Conservation (phyloP, 2,113 vertebrate species). For the Telmatochromis brichardi region DNA sequence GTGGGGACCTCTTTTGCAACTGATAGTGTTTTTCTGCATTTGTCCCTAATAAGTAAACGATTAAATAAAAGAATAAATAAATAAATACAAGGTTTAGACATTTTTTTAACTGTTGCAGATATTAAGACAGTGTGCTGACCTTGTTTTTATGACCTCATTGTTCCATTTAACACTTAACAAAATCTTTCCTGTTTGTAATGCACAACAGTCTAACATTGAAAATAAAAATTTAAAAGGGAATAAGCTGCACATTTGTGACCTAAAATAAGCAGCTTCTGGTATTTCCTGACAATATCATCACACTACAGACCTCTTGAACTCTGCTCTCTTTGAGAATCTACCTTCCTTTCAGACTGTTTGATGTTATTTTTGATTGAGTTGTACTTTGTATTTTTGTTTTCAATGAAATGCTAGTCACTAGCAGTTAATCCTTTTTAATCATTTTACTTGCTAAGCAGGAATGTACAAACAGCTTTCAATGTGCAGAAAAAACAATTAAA, state of each 20-base stretch:
- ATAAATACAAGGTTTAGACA: neutral
- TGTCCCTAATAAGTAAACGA: accelerated
- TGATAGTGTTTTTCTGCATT: neutral
- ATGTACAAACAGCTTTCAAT: neutral
- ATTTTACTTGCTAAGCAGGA: neutral
- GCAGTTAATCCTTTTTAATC: neutral
- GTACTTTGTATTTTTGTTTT: neutral
- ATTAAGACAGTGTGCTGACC: neutral
- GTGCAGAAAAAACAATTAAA: neutral
- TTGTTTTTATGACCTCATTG: neutral
- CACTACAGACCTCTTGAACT: neutral
- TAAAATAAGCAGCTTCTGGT: neutral
- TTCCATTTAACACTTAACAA: neutral
- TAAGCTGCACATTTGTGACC: neutral
- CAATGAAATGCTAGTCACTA: neutral
- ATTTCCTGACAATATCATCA: neutral
- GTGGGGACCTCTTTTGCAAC: neutral
- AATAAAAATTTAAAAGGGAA: neutral
- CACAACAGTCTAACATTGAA: neutral
- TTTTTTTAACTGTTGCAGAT: neutral
- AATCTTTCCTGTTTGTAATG: neutral
- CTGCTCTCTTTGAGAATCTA: neutral
- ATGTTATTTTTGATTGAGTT: neutral
- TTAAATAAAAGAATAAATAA: neutral
- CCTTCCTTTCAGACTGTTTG: neutral